A percentile compares a stretch with the other conserved stretches of the same genome.
Evolutionary conservation across 2,797 vertebrate species (phyloP).

Genomic region (Rhinatrema bivittatum): DNA sequence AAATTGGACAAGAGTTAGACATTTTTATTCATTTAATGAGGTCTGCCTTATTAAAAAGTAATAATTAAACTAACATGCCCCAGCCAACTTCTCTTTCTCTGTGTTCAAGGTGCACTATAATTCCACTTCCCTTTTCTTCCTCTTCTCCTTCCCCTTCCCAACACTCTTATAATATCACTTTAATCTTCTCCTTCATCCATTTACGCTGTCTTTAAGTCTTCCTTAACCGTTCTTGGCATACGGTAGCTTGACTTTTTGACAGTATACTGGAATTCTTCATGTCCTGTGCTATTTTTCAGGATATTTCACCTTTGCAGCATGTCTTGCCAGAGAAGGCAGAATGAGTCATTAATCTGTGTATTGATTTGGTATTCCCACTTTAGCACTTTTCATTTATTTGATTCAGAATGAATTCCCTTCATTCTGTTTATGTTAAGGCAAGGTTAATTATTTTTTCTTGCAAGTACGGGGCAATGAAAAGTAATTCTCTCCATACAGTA

Average conservation of each 20-base stretch:
- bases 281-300: neutral
- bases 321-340: constrained; percentile 2
- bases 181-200: constrained; percentile 2
- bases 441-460: no score
- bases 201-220: constrained; percentile 9
- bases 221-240: constrained; percentile 7
- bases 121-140: constrained; percentile 14
- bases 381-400: constrained; percentile 1
- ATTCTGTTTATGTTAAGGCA: constrained; percentile 10
- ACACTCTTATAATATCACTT: constrained; percentile 2
- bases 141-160: neutral
- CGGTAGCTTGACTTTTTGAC: neutral
- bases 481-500: neutral
- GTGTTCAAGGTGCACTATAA: constrained; percentile 26
- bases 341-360: constrained; percentile 13
- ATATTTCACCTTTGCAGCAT: neutral
- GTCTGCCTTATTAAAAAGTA: constrained; percentile 2
- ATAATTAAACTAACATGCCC: constrained; percentile 6
- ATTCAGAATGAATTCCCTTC: constrained; percentile 17
- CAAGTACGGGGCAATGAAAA: no score
- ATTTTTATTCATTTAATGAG: no score
- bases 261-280: neutral
- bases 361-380: constrained; percentile 13
- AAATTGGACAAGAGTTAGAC: no score
- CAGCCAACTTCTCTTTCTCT: constrained; percentile 13